Base-by-base conservation (phyloP, 2,888 invertebrate genomes). In the Mesopsocus fuscifrons region DNA sequence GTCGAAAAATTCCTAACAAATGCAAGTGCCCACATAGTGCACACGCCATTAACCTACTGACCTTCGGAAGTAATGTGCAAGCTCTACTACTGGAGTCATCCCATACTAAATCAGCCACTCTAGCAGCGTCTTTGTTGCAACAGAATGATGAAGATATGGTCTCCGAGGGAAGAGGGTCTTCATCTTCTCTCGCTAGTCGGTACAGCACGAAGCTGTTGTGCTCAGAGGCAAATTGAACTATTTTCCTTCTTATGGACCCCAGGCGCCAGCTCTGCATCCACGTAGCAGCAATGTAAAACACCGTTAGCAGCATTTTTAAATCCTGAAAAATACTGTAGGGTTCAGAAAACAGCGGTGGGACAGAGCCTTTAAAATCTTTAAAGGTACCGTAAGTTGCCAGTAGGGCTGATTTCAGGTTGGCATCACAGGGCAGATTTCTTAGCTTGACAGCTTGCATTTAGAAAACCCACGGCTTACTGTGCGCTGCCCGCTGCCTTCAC, bases 231-330 rank as follows among this genome's bases (percentile, higher is more conserved):
- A 53, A 47, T 21, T 52, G 47, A 33, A 70, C 67, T 41, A 85
- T 67, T 52, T 78, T 77, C 53, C 71, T 69, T 54, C 72, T 70
- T 48, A 83, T 69, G 20, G 74, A 71, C 42, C 74, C 71, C 48
- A 84, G 69, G 44, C 80, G 69, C 77, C 81, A 80, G 57, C 81
- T 76, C 61, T 83, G 84, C 51, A 83, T 63, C 60, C 80, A 74
- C 48, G 85, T 85, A 55, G 84, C 78, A 55, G 82, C 77, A 64
- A 81, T 76, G 60, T 85, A 85, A 61, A 78, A 81, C 42, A 85
- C 63, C 31, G 85, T 84, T 53, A 85, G 69, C 58, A 85, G 62
- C 79, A 80, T 80, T 33, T 16, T 49, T 26, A 11, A 11, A 26
- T 26, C 26, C 11, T 6, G 26, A 26, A n/a, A n/a, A n/a, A n/a